Percentiles rank a stretch among this genome's conserved stretches.
Evolutionary conservation across 2,797 vertebrate species (phyloP).

Genomic region (Hemibagrus guttatus): DNA sequence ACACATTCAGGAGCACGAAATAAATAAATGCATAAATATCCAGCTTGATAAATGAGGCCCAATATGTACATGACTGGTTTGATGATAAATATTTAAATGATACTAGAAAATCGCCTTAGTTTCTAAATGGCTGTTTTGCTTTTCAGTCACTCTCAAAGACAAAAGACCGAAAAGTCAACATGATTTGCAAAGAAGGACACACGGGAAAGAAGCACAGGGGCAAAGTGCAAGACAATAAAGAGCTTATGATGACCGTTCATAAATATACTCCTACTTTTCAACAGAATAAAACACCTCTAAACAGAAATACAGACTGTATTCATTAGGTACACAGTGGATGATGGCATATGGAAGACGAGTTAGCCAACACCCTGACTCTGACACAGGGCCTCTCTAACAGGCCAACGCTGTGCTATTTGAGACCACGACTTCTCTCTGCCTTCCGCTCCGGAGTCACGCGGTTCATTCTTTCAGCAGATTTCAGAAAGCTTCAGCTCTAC

Average conservation of each 20-base stretch:
- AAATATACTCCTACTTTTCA: neutral
- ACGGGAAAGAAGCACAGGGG: neutral
- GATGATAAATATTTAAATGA: neutral
- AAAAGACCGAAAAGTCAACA: neutral
- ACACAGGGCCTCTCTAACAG: neutral
- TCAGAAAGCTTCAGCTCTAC: slow-evolving; percentile 6
- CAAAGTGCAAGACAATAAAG: slow-evolving; percentile 11
- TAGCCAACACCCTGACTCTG: neutral
- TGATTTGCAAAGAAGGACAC: neutral
- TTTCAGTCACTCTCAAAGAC: neutral
- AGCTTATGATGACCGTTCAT: too few species aligned
- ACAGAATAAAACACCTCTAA: neutral
- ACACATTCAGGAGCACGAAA: neutral
- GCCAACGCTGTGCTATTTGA: slow-evolving; percentile 2
- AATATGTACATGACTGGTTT: neutral
- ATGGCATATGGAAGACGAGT: neutral
- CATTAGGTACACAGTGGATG: neutral
- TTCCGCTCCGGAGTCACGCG: slow-evolving; percentile 18
- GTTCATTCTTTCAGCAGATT: slow-evolving; percentile 23
- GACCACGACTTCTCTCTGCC: slow-evolving; percentile 19
- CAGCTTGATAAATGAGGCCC: neutral
- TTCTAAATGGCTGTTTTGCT: neutral
- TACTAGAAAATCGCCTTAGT: neutral
- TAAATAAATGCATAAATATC: too few species aligned
- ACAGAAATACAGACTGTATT: neutral